Percentiles rank a stretch among this genome's conserved stretches.
These are phyloP conservation scores for Diuraphis noxia DNA, from an alignment of 1,140 invertebrate species.

Conservation along the genomic window DNA sequence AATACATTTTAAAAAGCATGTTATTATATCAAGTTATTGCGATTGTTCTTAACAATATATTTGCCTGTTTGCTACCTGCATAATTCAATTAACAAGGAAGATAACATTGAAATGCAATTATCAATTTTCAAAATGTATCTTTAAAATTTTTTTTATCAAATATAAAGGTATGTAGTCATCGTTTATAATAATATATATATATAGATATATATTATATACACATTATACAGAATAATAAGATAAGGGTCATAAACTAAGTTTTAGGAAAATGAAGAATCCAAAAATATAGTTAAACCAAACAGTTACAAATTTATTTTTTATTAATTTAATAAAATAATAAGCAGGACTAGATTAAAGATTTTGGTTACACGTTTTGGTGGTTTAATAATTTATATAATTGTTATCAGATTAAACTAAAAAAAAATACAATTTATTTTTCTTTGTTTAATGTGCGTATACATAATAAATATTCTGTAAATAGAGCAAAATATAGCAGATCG, in stretches of 20 bases:
- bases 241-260: not conserved
- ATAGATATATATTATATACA: too few relatives aligned
- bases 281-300: not conserved
- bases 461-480: not conserved
- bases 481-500: slow-evolving; percentile 39
- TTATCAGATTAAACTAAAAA: not conserved
- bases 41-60: too few relatives aligned
- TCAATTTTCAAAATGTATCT: too few relatives aligned
- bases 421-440: not conserved
- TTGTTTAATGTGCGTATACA: not conserved
- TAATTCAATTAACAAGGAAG: too few relatives aligned
- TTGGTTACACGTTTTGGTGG: not conserved
- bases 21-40: too few relatives aligned
- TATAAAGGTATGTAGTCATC: too few relatives aligned
- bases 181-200: too few relatives aligned
- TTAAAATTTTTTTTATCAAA: too few relatives aligned
- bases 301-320: not conserved
- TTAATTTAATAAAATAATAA: slow-evolving; percentile 32
- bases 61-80: too few relatives aligned
- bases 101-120: too few relatives aligned
- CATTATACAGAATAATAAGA: too few relatives aligned
- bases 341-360: slow-evolving; percentile 25
- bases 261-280: not conserved
- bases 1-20: too few relatives aligned
- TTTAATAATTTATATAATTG: not conserved